These are phyloP conservation scores for Origma solitaria DNA, from an alignment of 2,113 vertebrate species.

Conservation along the genomic window DNA sequence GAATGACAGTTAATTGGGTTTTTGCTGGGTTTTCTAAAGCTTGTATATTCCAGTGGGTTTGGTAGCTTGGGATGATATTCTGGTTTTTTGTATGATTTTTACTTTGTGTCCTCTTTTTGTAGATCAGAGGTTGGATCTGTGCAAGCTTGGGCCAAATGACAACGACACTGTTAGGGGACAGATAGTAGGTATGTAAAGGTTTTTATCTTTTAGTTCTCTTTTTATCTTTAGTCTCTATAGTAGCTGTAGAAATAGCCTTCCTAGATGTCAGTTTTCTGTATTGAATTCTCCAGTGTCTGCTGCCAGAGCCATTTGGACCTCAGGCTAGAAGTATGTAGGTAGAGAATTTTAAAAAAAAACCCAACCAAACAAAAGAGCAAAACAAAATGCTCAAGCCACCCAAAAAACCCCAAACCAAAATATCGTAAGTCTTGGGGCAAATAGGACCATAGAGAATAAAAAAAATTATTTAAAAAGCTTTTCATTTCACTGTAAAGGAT, in stretches of 20 bases:
- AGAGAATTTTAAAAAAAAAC: not conserved
- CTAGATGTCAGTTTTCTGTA: not conserved
- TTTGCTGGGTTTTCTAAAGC: slow-evolving; percentile 21
- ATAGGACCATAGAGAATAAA: not conserved
- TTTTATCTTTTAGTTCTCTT: not conserved
- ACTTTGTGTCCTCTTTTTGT: not conserved
- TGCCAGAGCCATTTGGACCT: not conserved
- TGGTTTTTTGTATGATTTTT: not conserved
- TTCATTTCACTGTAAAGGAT: not conserved
- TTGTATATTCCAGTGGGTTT: not conserved
- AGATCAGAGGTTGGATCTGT: slow-evolving; percentile 96
- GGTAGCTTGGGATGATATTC: not conserved
- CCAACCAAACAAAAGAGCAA: too few relatives aligned
- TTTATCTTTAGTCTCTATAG: not conserved
- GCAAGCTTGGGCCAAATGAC: slow-evolving; percentile 94
- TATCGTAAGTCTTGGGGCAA: not conserved
- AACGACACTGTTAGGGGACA: slow-evolving; percentile 96
- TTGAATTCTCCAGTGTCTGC: not conserved
- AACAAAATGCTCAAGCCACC: not conserved
- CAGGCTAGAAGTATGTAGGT: not conserved
- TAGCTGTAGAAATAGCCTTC: not conserved
- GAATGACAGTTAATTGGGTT: not conserved
- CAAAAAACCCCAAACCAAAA: not conserved
- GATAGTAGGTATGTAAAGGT: slow-evolving; percentile 87
- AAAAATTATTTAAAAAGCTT: not conserved